Base-by-base conservation (phyloP, 2,797 vertebrate species). In the Taeniopygia guttata region DNA sequence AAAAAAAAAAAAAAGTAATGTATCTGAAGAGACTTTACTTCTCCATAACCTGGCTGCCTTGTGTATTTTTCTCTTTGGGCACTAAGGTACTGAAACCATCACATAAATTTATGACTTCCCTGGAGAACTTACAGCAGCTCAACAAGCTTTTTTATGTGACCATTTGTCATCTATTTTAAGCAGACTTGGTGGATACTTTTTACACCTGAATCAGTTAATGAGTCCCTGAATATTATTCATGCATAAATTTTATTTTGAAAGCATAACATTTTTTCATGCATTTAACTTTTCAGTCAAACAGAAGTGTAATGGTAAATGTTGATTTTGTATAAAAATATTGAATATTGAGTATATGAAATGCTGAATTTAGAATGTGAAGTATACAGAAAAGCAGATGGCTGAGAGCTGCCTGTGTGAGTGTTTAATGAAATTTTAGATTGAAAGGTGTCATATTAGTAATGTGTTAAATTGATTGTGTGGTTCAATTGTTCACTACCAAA, bases 1-100 rank as follows among this genome's bases (percentile, higher is more conserved):
- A 77, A 74, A 48, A 36, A 0, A 48, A 36, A 0, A 29, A 0
- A n/a, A 34, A 27, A 26, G 7, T 25, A 59, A 55, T 0, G 0
- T 27, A 29, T 36, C 6, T 51, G 43, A 79, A n/a, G 29, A 88
- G 20, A 19, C 30, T 93, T 88, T 72, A 34, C 36, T 64, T 84
- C 34, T 56, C 14, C 36, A n/a, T 81, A 76, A 70, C 66, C 23
- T 42, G 48, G 2, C 25, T 89, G 26, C 45, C 11, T 60, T 74
- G 45, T 82, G 36, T 59, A 21, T 79, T 95, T 96, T 91, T 75
- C 27, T 78, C 8, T 88, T 73, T 82, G 80, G 48, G 79, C 59
- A 8, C 15, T 38, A 48, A 69, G 34, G 48, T 87, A 72, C 11
- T 83, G 72, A 82, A 95, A 60, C 16, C 30, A 48, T 92, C 58